Evolutionary conservation across 2,888 invertebrate genomes (phyloP).

Genomic region (Yponomeuta malinellus): DNA sequence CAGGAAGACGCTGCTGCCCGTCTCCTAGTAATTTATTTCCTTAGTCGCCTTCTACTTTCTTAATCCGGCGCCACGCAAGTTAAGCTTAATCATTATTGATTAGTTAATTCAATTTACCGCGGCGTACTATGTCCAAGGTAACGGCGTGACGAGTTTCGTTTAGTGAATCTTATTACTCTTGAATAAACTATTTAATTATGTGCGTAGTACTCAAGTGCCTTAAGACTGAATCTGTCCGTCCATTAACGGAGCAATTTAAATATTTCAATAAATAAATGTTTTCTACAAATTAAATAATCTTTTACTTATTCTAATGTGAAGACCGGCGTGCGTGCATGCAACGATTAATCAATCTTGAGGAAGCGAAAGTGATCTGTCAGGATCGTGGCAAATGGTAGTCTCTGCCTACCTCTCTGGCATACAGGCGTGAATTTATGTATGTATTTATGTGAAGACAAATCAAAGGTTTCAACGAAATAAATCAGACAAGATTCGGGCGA

Average conservation of each 20-base stretch:
- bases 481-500: constrained; percentile 16
- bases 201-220: neutral
- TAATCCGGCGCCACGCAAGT: neutral
- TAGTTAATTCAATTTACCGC: neutral
- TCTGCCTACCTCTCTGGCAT: no score
- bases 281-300: constrained; percentile 22
- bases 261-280: constrained; percentile 9
- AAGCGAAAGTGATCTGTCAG: no score
- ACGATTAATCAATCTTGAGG: no score
- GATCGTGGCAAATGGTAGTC: no score
- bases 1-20: no score
- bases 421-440: no score
- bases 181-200: neutral
- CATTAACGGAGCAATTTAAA: constrained; percentile 8
- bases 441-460: neutral
- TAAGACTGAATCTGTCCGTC: constrained; percentile 22
- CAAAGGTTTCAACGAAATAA: neutral
- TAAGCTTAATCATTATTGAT: neutral
- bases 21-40: no score
- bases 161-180: neutral
- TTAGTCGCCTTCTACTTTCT: no score
- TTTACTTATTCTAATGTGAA: constrained; percentile 11
- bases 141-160: neutral
- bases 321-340: neutral
- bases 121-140: neutral